Conservation (phyloP, 2,797 vertebrate species). For the Corythornis leucogaster region DNA sequence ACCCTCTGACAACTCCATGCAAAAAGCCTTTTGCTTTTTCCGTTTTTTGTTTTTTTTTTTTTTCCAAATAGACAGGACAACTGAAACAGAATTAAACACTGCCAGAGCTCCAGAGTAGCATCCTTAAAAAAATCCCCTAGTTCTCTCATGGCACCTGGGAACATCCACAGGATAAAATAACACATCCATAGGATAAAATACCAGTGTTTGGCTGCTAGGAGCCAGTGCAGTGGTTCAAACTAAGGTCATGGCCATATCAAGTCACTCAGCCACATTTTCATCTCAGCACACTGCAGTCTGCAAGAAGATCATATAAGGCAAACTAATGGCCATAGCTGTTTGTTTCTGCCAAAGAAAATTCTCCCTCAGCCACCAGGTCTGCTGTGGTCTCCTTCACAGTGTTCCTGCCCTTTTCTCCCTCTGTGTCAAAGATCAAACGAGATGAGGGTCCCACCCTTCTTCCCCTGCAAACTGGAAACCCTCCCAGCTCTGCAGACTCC, state of each 20-base stretch:
- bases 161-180: background rate
- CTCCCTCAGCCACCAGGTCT: background rate
- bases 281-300: background rate
- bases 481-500: background rate
- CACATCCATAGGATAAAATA: background rate
- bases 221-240: background rate
- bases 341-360: background rate
- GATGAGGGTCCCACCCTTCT: background rate
- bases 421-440: background rate
- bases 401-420: background rate
- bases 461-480: background rate
- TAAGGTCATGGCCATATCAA: background rate
- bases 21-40: background rate
- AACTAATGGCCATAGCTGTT: background rate
- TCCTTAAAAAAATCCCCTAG: background rate
- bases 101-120: background rate
- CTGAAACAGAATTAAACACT: accelerated
- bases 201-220: background rate
- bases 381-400: accelerated
- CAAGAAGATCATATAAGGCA: background rate
- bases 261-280: background rate
- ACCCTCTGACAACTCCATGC: background rate
- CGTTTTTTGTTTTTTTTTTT: too few species aligned
- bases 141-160: background rate
- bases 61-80: background rate